phyloP scores from a whole-genome alignment of 2,888 invertebrate genomes.

The Ornithoptera priamus region DNA sequence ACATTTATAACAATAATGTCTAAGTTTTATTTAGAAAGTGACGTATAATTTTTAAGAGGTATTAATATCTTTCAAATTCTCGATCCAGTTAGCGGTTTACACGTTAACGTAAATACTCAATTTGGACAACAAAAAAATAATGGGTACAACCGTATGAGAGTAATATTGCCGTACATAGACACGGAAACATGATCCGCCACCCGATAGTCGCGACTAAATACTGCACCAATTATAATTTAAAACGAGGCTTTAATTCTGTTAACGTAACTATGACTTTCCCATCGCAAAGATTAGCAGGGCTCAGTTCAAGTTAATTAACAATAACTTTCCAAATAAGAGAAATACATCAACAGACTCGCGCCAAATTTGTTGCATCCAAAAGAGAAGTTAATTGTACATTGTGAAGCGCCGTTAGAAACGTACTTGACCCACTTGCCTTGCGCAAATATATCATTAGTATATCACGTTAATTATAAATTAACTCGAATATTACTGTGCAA shows the following conservation, averaged over 20 bases:
- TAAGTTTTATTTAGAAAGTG: too few relatives aligned
- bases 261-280: background rate
- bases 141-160: too few relatives aligned
- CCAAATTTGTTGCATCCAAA: slow-evolving; percentile 26
- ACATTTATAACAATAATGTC: too few relatives aligned
- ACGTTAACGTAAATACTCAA: too few relatives aligned
- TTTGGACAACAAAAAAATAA: too few relatives aligned
- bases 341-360: slow-evolving; percentile 9
- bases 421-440: slow-evolving; percentile 43
- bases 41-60: too few relatives aligned
- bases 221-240: background rate
- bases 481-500: slow-evolving; percentile 28
- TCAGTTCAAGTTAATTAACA: slow-evolving; percentile 1
- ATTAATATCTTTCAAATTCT: too few relatives aligned
- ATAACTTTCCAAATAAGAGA: slow-evolving; percentile 11
- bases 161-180: too few relatives aligned
- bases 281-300: background rate
- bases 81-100: too few relatives aligned
- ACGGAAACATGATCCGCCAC: too few relatives aligned
- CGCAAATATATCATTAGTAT: slow-evolving; percentile 26
- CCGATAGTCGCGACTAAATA: background rate
- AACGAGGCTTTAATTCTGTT: background rate
- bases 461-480: slow-evolving; percentile 30
- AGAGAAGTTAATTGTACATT: slow-evolving; percentile 37
- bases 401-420: slow-evolving; percentile 36